These are phyloP conservation scores for Mercenaria mercenaria DNA, from an alignment of 1,140 invertebrate genomes.

Conservation along the genomic window DNA sequence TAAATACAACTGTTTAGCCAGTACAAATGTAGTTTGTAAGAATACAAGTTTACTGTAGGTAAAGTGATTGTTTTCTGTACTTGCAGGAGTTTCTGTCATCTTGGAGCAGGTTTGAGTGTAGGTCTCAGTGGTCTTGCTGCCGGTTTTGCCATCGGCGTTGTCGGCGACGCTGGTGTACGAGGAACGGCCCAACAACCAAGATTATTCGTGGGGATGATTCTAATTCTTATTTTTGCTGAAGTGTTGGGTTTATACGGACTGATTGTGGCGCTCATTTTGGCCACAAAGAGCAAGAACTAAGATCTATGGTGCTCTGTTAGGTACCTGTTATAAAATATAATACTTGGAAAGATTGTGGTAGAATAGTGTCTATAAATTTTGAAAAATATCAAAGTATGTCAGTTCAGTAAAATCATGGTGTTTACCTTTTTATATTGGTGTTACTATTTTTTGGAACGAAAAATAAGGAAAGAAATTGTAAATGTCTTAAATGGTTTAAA, in stretches of 20 bases:
- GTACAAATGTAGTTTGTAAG: too few relatives aligned
- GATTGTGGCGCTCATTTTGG: conserved; percentile 99
- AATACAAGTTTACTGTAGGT: too few relatives aligned
- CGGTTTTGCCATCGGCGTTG: conserved; percentile 99
- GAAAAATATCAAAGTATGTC: not conserved
- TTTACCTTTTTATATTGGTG: too few relatives aligned
- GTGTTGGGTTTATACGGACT: conserved; percentile 99
- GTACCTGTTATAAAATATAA: conserved; percentile 19
- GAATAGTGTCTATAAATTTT: conserved; percentile 6
- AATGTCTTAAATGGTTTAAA: not conserved
- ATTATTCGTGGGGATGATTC: conserved; percentile 98
- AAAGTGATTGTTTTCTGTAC: too few relatives aligned
- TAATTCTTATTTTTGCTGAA: conserved; percentile 99
- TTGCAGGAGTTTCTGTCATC: conserved; percentile 96
- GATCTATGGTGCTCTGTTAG: conserved; percentile 32
- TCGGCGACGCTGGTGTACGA: conserved; percentile 99
- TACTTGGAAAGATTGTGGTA: conserved; percentile 39
- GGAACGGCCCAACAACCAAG: conserved; percentile 99
- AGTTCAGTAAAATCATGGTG: not conserved
- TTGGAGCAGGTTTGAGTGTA: conserved; percentile 98
- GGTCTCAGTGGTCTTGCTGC: conserved; percentile 99
- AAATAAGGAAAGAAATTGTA: not conserved
- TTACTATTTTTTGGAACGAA: not conserved
- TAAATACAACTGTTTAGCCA: too few relatives aligned
- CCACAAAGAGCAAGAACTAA: conserved; percentile 89